Conservation (phyloP, 2,797 vertebrate genomes). For the Urophycis tenuis region DNA sequence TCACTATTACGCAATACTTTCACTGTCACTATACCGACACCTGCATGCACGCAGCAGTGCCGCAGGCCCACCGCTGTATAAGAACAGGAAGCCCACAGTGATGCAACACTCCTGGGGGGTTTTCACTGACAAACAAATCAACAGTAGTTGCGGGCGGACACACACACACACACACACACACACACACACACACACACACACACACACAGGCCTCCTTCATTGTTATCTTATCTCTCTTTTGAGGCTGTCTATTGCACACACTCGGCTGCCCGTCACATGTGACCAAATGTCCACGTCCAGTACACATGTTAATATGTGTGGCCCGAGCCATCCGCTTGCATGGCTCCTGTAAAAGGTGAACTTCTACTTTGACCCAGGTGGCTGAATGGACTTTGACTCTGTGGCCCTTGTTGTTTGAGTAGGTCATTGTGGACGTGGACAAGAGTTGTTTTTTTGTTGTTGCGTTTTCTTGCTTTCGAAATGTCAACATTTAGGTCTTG, state of each 20-base stretch:
- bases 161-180: constrained; percentile 8
- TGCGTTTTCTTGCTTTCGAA: too few relatives aligned
- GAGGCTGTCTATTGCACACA: not conserved
- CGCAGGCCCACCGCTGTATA: too few relatives aligned
- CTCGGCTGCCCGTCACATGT: not conserved
- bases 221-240: not conserved
- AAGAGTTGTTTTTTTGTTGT: not conserved
- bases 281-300: not conserved
- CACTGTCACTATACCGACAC: too few relatives aligned
- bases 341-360: not conserved
- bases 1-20: too few relatives aligned
- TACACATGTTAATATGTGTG: not conserved
- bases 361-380: too few relatives aligned
- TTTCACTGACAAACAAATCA: not conserved
- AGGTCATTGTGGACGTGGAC: not conserved
- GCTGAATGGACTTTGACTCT: too few relatives aligned
- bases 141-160: not conserved
- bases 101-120: too few relatives aligned
- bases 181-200: constrained; percentile 7
- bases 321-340: not conserved
- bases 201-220: not conserved
- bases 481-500: not conserved
- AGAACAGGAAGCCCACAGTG: too few relatives aligned
- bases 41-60: too few relatives aligned
- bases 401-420: not conserved